Base-by-base conservation (phyloP, 2,113 vertebrate genomes). In the Chaetorhynchus papuensis region DNA sequence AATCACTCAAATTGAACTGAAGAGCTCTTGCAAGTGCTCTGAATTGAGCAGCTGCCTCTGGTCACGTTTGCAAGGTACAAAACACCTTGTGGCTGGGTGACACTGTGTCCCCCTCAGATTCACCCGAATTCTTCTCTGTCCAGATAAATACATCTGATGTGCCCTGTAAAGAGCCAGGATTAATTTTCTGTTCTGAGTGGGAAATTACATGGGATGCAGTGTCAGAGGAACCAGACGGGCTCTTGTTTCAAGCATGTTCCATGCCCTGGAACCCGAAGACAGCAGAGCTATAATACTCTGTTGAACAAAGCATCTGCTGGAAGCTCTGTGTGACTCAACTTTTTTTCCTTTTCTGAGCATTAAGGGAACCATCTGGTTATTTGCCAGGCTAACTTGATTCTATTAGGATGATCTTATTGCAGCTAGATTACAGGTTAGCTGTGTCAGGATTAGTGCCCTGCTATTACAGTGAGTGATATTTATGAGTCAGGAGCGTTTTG, bases 301-400 rank as follows among this genome's bases (percentile, higher is more conserved):
- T n/a, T 80, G 44, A 79, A 30, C 70, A 68, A 54, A 65, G 50
- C 53, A 28, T 65, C 78, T 89, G 75, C 85, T 77, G 27, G 10
- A 42, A 86, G 61, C 83, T 22, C 2, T 28, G 37, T 86, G 83
- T 37, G 54, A 37, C 45, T 49, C 8, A 16, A 35, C 14, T 9
- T 49, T 31, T 44, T 79, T 65, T n/a, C 6, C 13, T 27, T 45
- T 35, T 42, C 35, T 44, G 50, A 63, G 69, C 50, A 17, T 52
- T 61, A 47, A 65, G 65, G 56, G 66, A 87, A 35, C 90, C 94
- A 75, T 83, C 85, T 96, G 84, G 52, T 68, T 87, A 88, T 87
- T 93, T 89, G 80, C 86, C 70, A 93, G 80, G 84, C 64, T 57
- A 31, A 65, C 57, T 83, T 79, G 56, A 79, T 93, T 94, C 76